These are phyloP conservation scores for Ameiurus melas DNA, from an alignment of 2,113 vertebrate species.

Conservation along the genomic window DNA sequence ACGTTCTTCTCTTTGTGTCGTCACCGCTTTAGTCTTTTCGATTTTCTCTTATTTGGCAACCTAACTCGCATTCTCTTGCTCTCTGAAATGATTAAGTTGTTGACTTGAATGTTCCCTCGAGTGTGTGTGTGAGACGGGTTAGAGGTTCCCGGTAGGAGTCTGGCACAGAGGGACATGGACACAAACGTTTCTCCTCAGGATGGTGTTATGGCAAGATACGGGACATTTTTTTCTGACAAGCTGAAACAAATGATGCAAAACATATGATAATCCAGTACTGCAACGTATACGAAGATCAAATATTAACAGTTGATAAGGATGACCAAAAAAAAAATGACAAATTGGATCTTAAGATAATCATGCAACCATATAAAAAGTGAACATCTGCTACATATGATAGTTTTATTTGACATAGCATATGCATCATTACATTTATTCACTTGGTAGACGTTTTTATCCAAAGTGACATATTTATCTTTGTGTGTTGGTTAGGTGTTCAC, in stretches of 20 bases:
- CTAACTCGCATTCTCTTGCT: background rate
- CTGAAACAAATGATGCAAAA: background rate
- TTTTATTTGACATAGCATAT: background rate
- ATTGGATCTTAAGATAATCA: background rate
- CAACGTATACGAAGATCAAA: background rate
- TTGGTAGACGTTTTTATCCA: too few relatives aligned
- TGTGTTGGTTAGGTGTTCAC: too few relatives aligned
- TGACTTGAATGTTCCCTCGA: constrained; percentile 40
- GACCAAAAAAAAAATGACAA: background rate
- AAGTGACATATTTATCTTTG: too few relatives aligned
- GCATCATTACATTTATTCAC: too few relatives aligned
- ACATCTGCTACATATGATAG: background rate
- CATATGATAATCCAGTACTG: background rate
- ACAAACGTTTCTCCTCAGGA: background rate
- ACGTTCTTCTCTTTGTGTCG: background rate
- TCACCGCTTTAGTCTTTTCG: background rate
- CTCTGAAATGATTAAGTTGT: constrained; percentile 37
- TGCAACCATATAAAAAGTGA: background rate
- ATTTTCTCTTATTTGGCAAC: constrained; percentile 1
- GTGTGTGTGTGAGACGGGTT: constrained; percentile 22
- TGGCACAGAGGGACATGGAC: constrained; percentile 20
- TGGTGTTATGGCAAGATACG: background rate
- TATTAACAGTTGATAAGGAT: too few relatives aligned
- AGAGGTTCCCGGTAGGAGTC: constrained; percentile 34
- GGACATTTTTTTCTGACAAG: too few relatives aligned